Conservation (phyloP, 1,140 invertebrate species). For the Uloborus diversus region DNA sequence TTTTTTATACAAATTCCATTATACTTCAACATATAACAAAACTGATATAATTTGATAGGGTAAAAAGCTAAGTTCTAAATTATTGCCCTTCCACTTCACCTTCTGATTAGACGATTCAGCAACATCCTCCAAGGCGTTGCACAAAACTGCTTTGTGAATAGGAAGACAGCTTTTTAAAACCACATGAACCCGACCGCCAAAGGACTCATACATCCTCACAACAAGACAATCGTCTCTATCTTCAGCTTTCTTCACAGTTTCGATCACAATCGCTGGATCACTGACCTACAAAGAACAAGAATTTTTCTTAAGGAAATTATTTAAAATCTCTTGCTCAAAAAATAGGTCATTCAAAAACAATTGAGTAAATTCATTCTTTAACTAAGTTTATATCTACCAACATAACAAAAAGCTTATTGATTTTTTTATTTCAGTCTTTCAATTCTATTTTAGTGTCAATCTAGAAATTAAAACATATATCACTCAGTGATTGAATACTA, state of each 20-base stretch:
- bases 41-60: conserved; percentile 57
- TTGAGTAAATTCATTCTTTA: too few species aligned
- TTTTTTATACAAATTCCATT: not conserved
- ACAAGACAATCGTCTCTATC: conserved; percentile 53
- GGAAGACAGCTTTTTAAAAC: conserved; percentile 46
- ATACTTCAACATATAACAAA: conserved; percentile 54
- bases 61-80: conserved; percentile 45
- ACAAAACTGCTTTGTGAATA: conserved; percentile 53
- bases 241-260: conserved; percentile 57
- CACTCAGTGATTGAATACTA: too few species aligned
- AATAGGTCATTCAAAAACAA: too few species aligned
- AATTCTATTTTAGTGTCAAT: too few species aligned
- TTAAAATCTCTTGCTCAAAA: too few species aligned
- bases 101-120: conserved; percentile 20
- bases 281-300: conserved; percentile 35
- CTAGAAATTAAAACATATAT: too few species aligned
- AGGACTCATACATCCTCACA: conserved; percentile 54
- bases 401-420: too few species aligned
- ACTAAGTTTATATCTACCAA: too few species aligned
- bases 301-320: too few species aligned
- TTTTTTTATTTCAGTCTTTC: too few species aligned
- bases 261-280: conserved; percentile 54
- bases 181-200: conserved; percentile 50
- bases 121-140: conserved; percentile 55
- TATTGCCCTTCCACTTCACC: conserved; percentile 53